phyloP scores from a whole-genome alignment of 2,797 vertebrate species.

The Chiloscyllium punctatum region DNA sequence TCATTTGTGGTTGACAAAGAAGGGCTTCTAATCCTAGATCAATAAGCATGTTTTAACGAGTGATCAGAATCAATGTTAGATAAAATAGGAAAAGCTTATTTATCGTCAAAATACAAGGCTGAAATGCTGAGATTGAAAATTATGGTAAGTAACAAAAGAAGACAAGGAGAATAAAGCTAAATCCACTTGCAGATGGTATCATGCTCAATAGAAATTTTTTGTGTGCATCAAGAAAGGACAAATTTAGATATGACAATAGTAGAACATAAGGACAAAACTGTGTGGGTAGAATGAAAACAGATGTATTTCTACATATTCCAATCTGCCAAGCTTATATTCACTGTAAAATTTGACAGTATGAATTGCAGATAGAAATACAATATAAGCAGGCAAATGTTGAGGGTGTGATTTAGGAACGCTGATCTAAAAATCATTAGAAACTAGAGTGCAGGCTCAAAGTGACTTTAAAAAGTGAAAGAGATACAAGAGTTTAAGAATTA shows the following conservation, averaged over 20 bases:
- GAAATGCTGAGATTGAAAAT: neutral
- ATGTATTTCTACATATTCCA: neutral
- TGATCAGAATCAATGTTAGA: neutral
- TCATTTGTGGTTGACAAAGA: neutral
- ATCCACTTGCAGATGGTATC: constrained; percentile 1
- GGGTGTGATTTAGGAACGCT: neutral
- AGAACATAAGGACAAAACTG: constrained; percentile 8
- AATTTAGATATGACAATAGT: constrained; percentile 19
- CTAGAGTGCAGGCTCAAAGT: neutral
- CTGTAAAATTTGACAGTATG: neutral
- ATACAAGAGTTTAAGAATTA: neutral
- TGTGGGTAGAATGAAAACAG: constrained; percentile 19
- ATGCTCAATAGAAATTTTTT: neutral
- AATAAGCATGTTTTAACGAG: neutral
- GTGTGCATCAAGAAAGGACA: neutral
- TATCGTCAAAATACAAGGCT: neutral
- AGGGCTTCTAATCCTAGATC: neutral
- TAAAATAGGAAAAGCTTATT: neutral
- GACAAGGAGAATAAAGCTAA: neutral
- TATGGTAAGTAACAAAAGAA: neutral
- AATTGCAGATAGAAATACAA: neutral
- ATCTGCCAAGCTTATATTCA: neutral
- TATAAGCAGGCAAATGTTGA: neutral
- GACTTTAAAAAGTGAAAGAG: neutral
- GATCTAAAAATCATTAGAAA: neutral